Base-by-base conservation (phyloP, 1,140 invertebrate genomes). In the Musca vetustissima region DNA sequence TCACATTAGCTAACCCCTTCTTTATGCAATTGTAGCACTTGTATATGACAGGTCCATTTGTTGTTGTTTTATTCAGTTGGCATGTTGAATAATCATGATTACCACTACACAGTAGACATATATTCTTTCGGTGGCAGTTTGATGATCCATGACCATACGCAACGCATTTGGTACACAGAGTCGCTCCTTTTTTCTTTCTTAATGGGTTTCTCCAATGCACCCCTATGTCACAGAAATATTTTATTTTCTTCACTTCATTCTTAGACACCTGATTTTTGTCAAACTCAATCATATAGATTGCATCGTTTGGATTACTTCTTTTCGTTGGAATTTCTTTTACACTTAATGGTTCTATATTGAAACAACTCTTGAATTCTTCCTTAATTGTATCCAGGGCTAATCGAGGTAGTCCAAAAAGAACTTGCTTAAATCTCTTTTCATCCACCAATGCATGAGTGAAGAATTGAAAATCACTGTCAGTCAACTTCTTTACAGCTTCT, bases 91-190 rank as follows among this genome's bases (percentile, higher is more conserved):
- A 64, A 36, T 32, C 36, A 28, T 64, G 61, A 1, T 4, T 2
- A 19, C 32, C 61, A 1, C 61, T 14, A 17, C 57, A 61, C 0
- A 8, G 9, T 32, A 61, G 9, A 28, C 57, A 61, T 6, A 25
- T 25, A 3, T 1, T 7, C 32, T 61, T 61, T 17, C 57, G 21
- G 17, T 4, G n/a, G 21, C 57, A 61, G 21, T 64, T 64, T 21
- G 61, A 64, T 6, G 61, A 47, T 14, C 61, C 61, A 15, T 64
- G 61, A 0, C 61, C 61, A 47, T 13, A 48, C 61, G 48, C 4
- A 22, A 28, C 1, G n/a, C n/a, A n/a, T n/a, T 61, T 61, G 3
- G 57, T 24, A 17, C 57, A 61, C 25, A 22, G 19, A 22, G 57
- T 61, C 7, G 24, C 21, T 2, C 57, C 24, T 24, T 24, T 24